Evolutionary conservation across 2,888 invertebrate genomes (phyloP), one percentile per base, ranked within the genome.

Genomic region (Himalopsyche japonica): DNA sequence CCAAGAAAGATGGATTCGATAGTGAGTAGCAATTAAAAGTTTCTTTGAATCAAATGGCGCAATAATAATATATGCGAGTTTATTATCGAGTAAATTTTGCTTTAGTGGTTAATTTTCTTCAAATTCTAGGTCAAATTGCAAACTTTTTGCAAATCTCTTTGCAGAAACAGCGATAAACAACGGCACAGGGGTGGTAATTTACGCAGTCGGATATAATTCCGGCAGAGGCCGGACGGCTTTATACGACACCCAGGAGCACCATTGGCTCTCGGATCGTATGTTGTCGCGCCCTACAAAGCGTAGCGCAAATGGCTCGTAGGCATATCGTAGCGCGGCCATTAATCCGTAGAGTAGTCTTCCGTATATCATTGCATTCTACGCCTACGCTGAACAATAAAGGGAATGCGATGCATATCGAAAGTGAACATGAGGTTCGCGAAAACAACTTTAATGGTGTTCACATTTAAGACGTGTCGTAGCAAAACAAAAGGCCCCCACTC

Each of bases 331-430:
- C 82, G 76, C 83, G 79, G 83, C 83, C 83, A 80, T 83, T 83
- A 83, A 83, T 80, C 80, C 83, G 80, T 76, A 64, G 76, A 34
- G 34, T 80, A 79, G 83, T 83, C 83, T 79, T 76, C 80, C 80
- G 79, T 70, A 83, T 83, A 83, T 83, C 80, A 83, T 83, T 83
- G 83, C 83, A 83, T 76, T 57, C 57, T 57, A 57, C 57, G 57
- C 57, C 57, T 57, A 57, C 57, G 57, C 57, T 57, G 8, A 20
- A n/a, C n/a, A 57, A 57, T 57, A 57, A 57, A 57, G 57, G 57
- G 24, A 57, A 57, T 24, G 49, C 49, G 49, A 49, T 49, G 57
- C 57, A 57, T 57, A 57, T 57, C 57, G 57, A 57, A 57, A 57
- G 57, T 57, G 57, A 57, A 57, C n/a, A 57, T 24, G 3, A 15